A percentile compares a stretch with the other conserved stretches of the same genome.
Conservation (phyloP, 2,888 invertebrate species). For the Helleia helle region DNA sequence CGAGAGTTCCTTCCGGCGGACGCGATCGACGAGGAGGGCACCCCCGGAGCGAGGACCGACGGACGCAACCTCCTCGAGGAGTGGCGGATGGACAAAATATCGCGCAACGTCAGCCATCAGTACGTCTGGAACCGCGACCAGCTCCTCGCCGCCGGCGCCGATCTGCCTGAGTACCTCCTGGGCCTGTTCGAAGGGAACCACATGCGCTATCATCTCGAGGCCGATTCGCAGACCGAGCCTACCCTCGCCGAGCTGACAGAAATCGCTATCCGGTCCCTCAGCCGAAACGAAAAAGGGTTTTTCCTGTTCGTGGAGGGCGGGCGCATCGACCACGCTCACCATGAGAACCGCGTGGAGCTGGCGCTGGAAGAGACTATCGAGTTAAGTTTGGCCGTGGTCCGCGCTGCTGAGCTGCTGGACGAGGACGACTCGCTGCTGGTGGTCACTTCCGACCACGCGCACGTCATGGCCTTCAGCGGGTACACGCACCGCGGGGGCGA, state of each 20-base stretch:
- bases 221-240: constrained; percentile 42
- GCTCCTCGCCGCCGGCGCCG: constrained; percentile 44
- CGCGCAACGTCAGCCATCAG: constrained; percentile 38
- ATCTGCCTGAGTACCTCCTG: constrained; percentile 75
- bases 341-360: constrained; percentile 67
- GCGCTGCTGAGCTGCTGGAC: constrained; percentile 48
- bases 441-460: constrained; percentile 85
- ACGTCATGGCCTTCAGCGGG: constrained; percentile 79
- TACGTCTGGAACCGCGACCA: constrained; percentile 76
- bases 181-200: constrained; percentile 78
- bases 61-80: constrained; percentile 77
- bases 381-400: constrained; percentile 73
- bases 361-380: constrained; percentile 81
- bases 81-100: constrained; percentile 72
- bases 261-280: constrained; percentile 80
- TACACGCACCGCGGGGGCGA: constrained; percentile 74
- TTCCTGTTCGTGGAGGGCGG: constrained; percentile 85
- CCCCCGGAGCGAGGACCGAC: constrained; percentile 64
- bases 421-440: constrained; percentile 82
- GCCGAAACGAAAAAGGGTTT: constrained; percentile 78
- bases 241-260: constrained; percentile 62
- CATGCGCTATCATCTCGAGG: constrained; percentile 78
- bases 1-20: constrained; percentile 75
- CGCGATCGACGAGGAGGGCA: constrained; percentile 65
- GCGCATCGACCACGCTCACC: constrained; percentile 80